These are phyloP conservation scores for Nyctereutes procyonoides DNA, from an alignment of 2,113 vertebrate genomes.

Conservation along the genomic window DNA sequence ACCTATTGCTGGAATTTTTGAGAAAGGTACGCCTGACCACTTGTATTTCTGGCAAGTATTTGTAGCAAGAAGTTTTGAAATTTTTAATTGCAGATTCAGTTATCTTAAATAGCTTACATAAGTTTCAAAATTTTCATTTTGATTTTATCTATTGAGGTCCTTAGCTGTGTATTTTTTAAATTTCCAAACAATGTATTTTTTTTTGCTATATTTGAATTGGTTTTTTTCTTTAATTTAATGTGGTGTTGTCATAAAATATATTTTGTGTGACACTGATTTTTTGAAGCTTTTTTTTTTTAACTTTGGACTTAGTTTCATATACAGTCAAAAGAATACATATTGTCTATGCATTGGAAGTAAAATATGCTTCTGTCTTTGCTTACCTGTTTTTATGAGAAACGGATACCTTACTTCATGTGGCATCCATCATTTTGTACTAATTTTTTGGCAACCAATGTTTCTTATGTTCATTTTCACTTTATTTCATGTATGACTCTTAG, in stretches of 20 bases:
- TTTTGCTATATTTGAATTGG: not conserved
- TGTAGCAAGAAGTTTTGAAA: not conserved
- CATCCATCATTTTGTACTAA: not conserved
- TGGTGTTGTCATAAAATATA: not conserved
- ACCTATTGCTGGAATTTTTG: not conserved
- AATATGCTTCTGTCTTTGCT: not conserved
- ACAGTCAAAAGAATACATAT: not conserved
- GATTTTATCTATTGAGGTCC: not conserved
- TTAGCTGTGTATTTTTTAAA: not conserved
- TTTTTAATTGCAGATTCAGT: not conserved
- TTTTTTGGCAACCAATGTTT: not conserved
- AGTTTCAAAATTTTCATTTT: not conserved
- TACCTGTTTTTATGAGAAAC: not conserved
- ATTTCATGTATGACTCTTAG: not conserved
- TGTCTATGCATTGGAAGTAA: not conserved
- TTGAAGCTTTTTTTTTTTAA: not conserved
- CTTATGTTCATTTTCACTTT: not conserved
- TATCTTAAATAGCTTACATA: not conserved
- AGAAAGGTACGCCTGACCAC: not conserved
- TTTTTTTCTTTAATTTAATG: not conserved
- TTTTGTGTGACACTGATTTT: not conserved
- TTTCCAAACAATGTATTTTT: not conserved
- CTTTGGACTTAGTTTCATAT: not conserved
- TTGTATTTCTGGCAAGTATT: not conserved
- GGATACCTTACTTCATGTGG: not conserved